Percentiles rank a stretch among this genome's conserved stretches.
These are phyloP conservation scores for Apaloderma vittatum DNA, from an alignment of 2,113 vertebrate species.

Conservation along the genomic window DNA sequence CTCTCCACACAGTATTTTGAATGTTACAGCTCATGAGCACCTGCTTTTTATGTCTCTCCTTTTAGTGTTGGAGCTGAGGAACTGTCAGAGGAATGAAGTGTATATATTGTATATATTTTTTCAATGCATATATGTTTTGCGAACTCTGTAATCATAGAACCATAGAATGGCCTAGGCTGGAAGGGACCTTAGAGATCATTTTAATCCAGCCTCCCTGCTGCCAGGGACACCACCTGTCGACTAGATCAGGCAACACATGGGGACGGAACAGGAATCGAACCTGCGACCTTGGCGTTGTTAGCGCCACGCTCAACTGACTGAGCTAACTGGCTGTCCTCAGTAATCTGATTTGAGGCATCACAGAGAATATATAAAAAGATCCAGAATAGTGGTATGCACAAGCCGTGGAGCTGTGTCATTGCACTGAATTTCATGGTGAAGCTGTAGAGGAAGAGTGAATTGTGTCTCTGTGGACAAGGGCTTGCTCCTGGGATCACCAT, in stretches of 20 bases:
- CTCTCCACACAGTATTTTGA: not conserved
- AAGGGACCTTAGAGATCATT: too few relatives aligned
- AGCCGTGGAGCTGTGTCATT: not conserved
- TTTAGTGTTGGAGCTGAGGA: not conserved
- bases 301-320: too few relatives aligned
- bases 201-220: too few relatives aligned
- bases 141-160: not conserved
- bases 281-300: too few relatives aligned
- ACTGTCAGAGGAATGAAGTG: not conserved
- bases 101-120: not conserved
- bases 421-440: not conserved
- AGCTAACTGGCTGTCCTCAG: too few relatives aligned
- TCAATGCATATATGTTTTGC: not conserved
- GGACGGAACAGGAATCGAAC: too few relatives aligned
- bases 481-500: not conserved
- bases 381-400: not conserved
- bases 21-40: not conserved
- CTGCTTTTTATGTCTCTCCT: not conserved
- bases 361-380: not conserved
- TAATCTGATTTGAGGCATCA: not conserved
- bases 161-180: too few relatives aligned
- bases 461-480: fast-evolving
- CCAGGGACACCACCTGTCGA: too few relatives aligned
- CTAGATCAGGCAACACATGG: too few relatives aligned
- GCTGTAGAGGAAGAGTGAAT: not conserved